Percentiles rank a stretch among this genome's conserved stretches.
phyloP scores from a whole-genome alignment of 2,888 invertebrate genomes.

The Cactoblastis cactorum region DNA sequence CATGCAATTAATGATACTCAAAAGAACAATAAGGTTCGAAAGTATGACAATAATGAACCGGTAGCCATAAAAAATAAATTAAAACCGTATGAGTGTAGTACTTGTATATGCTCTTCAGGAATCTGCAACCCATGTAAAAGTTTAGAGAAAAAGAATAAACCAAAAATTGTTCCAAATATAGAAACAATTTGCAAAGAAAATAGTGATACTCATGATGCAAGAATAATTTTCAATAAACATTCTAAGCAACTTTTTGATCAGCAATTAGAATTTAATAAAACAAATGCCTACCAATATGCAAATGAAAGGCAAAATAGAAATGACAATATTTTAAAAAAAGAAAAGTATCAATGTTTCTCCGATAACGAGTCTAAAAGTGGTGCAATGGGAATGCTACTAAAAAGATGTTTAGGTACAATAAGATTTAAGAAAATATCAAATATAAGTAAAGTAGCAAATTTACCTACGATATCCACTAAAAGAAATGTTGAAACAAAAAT shows the following conservation, averaged over 20 bases:
- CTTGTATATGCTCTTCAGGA: too few relatives aligned
- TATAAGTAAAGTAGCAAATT: neutral
- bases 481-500: neutral
- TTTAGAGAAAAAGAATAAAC: too few relatives aligned
- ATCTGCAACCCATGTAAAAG: too few relatives aligned
- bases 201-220: neutral
- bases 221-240: neutral
- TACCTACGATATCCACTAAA: neutral
- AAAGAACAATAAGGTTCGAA: too few relatives aligned
- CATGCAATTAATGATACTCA: too few relatives aligned
- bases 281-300: neutral
- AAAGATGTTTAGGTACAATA: constrained; percentile 34
- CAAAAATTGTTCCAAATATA: neutral
- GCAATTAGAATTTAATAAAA: neutral
- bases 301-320: neutral
- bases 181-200: neutral
- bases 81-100: too few relatives aligned
- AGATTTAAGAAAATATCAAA: constrained; percentile 16
- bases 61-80: too few relatives aligned
- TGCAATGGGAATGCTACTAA: constrained; percentile 23
- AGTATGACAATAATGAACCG: too few relatives aligned
- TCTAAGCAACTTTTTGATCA: neutral
- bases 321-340: neutral
- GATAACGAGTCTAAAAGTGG: constrained; percentile 22
- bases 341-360: constrained; percentile 16